Evolutionary conservation across 2,888 invertebrate genomes (phyloP).

Genomic region (Malthinus seriepunctatus): DNA sequence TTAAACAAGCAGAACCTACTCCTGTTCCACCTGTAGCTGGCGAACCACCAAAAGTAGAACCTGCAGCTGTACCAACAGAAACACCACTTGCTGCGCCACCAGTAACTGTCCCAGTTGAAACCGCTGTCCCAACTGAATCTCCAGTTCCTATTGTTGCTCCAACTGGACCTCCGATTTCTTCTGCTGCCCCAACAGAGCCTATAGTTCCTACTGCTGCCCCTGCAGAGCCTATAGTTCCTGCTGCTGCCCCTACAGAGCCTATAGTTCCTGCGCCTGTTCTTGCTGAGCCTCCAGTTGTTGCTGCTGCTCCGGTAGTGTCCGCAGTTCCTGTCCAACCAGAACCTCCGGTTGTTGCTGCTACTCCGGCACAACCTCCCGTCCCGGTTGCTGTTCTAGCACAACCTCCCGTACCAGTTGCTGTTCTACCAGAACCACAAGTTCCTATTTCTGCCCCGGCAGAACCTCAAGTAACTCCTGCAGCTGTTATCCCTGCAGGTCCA

Average conservation of each 20-base stretch:
- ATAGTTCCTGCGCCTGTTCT: too few relatives aligned
- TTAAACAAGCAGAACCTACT: too few relatives aligned
- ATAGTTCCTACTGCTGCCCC: neutral
- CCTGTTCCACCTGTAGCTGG: too few relatives aligned
- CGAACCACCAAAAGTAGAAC: too few relatives aligned
- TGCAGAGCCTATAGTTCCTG: neutral
- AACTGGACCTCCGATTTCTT: too few relatives aligned
- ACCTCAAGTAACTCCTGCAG: too few relatives aligned
- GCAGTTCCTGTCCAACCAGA: neutral
- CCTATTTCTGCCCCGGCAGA: neutral
- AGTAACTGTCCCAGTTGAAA: neutral
- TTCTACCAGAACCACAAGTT: neutral
- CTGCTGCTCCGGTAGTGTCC: neutral
- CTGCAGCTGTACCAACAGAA: neutral
- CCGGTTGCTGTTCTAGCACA: neutral
- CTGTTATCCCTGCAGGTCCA: neutral
- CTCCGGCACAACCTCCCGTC: neutral
- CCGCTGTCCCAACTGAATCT: too few relatives aligned
- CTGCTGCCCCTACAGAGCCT: neutral
- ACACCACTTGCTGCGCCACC: neutral
- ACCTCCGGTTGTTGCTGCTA: neutral
- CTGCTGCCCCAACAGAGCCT: neutral
- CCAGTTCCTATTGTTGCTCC: too few relatives aligned
- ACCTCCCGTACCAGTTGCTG: neutral
- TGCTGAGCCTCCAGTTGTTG: neutral